Percentiles rank a stretch among this genome's conserved stretches.
These are phyloP conservation scores for Paedocypris micromegethes DNA, from an alignment of 2,797 vertebrate species.

Conservation along the genomic window DNA sequence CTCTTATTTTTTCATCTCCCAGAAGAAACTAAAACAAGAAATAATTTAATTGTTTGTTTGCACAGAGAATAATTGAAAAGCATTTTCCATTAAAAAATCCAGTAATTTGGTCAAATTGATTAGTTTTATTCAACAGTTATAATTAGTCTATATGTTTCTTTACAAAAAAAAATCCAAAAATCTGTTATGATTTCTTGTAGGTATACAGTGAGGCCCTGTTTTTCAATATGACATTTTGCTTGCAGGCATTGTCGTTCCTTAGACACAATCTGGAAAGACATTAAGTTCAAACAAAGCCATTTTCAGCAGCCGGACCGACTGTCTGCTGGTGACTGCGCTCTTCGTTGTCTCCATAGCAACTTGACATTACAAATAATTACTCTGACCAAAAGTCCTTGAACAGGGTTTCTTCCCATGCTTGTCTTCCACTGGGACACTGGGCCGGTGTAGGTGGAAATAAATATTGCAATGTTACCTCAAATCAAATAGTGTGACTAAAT, in stretches of 20 bases:
- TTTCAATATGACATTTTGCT: too few relatives aligned
- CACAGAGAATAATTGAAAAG: too few relatives aligned
- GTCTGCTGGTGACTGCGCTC: slow-evolving; percentile 27
- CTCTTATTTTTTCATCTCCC: too few relatives aligned
- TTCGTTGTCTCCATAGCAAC: slow-evolving; percentile 46
- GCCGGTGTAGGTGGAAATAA: background rate
- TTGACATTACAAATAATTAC: slow-evolving; percentile 39
- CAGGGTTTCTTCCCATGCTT: slow-evolving; percentile 11
- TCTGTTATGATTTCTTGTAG: too few relatives aligned
- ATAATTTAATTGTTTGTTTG: too few relatives aligned
- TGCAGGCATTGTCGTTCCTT: background rate
- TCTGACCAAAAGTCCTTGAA: slow-evolving; percentile 28
- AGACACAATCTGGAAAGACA: background rate
- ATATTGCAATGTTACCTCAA: slow-evolving; percentile 3
- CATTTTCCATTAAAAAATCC: too few relatives aligned
- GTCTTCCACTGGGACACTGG: slow-evolving; percentile 5
- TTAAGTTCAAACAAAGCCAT: slow-evolving; percentile 16
- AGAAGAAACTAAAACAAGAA: too few relatives aligned
- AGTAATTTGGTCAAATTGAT: too few relatives aligned
- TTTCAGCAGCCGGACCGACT: background rate
- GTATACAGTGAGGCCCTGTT: too few relatives aligned
- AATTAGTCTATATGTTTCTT: too few relatives aligned
- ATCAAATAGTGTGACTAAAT: background rate
- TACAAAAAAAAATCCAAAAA: too few relatives aligned
- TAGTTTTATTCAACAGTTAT: too few relatives aligned